Evolutionary conservation across 1,140 invertebrate genomes (phyloP).

Genomic region (Bathynomus jamesi): DNA sequence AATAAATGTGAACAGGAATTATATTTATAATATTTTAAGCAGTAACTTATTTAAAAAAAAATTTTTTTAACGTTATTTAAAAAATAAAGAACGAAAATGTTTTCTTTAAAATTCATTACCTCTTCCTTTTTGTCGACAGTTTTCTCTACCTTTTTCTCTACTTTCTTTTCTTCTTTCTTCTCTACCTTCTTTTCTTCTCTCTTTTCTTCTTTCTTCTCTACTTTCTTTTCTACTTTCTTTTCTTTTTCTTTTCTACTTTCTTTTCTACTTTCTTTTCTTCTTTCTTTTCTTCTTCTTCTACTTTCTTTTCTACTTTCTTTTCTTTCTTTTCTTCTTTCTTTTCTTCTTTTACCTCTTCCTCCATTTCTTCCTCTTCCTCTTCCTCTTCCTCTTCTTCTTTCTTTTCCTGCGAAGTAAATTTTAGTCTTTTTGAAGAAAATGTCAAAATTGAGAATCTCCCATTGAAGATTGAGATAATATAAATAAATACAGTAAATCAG

Average conservation of each 20-base stretch:
- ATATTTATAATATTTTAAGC: no score
- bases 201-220: neutral
- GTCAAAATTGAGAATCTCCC: no score
- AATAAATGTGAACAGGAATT: no score
- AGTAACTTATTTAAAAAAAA: no score
- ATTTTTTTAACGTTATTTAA: no score
- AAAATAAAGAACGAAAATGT: no score
- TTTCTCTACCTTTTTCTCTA: constrained; percentile 44
- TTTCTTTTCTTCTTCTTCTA: constrained; percentile 1
- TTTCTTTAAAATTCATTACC: constrained; percentile 20
- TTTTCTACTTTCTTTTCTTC: constrained; percentile 1
- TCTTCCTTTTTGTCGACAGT: constrained; percentile 27
- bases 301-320: constrained; percentile 3
- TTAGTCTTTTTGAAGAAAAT: no score
- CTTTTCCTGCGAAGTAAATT: no score
- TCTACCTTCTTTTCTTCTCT: constrained; percentile 5
- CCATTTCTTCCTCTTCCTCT: neutral
- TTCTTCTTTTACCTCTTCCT: neutral
- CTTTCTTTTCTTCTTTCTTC: constrained; percentile 40
- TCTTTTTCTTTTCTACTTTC: neutral
- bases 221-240: neutral
- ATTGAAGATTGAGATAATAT: no score
- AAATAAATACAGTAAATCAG: no score
- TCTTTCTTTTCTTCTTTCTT: no score
- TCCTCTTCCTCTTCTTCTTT: neutral